Evolutionary conservation across 2,113 vertebrate species (phyloP).

Genomic region (Pygoscelis adeliae): DNA sequence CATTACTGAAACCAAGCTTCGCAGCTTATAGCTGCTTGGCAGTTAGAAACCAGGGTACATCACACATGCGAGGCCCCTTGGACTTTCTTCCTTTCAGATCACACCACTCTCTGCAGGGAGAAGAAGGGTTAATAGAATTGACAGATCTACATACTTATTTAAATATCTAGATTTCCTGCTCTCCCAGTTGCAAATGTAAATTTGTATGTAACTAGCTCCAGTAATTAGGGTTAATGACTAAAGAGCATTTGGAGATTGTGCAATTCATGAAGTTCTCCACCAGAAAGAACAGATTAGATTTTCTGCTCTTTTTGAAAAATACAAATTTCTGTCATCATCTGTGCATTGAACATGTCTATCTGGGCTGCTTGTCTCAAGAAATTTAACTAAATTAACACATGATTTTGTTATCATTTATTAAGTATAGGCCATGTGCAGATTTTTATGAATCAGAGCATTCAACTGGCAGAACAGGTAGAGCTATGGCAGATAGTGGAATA

Average conservation of each 20-base stretch:
- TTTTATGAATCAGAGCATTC: background rate
- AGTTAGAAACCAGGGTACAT: background rate
- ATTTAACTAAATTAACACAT: background rate
- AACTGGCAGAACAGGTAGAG: background rate
- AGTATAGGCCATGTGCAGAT: background rate
- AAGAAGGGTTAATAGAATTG: background rate
- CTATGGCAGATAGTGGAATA: background rate
- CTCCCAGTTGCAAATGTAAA: background rate
- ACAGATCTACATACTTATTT: background rate
- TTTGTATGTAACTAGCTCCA: background rate
- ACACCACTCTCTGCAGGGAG: background rate
- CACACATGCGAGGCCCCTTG: rapidly evolving
- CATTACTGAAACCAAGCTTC: background rate
- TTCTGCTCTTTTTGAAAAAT: background rate
- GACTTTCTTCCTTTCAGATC: background rate
- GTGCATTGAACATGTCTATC: background rate
- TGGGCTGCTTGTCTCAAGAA: background rate
- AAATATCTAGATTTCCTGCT: background rate
- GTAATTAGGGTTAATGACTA: slow-evolving; percentile 29
- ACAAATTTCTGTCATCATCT: background rate
- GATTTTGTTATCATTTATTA: background rate
- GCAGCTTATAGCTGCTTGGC: background rate
- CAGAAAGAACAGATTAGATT: background rate
- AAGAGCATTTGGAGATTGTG: background rate
- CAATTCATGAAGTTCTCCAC: background rate